Conservation (phyloP, 2,113 vertebrate species). For the Prinia subflava region DNA sequence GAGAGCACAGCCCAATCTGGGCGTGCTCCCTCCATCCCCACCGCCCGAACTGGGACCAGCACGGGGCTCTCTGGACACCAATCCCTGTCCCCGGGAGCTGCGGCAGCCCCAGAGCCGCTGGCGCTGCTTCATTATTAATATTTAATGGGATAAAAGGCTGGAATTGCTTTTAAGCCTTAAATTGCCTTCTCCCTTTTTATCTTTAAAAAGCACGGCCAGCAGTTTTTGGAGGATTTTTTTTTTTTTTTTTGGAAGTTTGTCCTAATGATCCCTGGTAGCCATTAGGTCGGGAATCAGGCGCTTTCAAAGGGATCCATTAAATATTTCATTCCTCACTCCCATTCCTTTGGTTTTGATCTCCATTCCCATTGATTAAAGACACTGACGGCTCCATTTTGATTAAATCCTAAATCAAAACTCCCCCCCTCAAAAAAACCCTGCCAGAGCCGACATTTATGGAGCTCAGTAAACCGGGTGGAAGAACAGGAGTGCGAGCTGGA, state of each 20-base stretch:
- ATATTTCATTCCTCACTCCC: background rate
- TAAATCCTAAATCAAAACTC: conserved; percentile 72
- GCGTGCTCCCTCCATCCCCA: rapidly evolving
- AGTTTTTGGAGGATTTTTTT: background rate
- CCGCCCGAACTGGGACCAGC: rapidly evolving
- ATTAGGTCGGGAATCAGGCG: conserved; percentile 8
- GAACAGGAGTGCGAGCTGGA: conserved; percentile 73
- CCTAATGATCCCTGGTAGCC: conserved; percentile 33
- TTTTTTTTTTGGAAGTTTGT: background rate
- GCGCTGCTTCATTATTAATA: background rate
- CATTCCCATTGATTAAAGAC: conserved; percentile 68
- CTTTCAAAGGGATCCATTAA: background rate
- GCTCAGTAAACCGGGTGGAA: conserved; percentile 69
- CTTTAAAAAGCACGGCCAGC: background rate
- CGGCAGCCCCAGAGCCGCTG: rapidly evolving
- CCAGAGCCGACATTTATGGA: conserved; percentile 71
- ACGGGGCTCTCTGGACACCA: rapidly evolving
- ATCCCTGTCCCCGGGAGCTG: rapidly evolving
- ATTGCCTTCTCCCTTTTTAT: conserved; percentile 19
- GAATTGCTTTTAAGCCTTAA: conserved; percentile 31
- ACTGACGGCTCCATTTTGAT: conserved; percentile 70
- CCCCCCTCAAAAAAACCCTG: conserved; percentile 2
- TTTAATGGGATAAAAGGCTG: conserved; percentile 37
- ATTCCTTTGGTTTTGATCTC: conserved; percentile 39
- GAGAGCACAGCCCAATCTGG: rapidly evolving